A percentile compares a stretch with the other conserved stretches of the same genome.
phyloP scores from a whole-genome alignment of 1,140 invertebrate species.

The Ceratina calcarata region DNA sequence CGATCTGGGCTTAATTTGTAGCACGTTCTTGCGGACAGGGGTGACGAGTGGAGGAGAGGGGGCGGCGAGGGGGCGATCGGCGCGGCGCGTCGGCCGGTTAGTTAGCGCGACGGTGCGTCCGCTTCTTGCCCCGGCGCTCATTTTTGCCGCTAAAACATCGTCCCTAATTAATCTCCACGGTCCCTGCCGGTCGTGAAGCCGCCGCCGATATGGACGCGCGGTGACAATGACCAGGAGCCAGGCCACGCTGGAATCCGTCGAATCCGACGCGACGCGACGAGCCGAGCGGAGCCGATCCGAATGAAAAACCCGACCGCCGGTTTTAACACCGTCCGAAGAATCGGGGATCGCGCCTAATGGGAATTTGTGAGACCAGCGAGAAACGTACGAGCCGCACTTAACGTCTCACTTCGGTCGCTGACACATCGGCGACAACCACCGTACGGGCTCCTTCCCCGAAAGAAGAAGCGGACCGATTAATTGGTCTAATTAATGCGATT shows the following conservation, averaged over 20 bases:
- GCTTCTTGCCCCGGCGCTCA: constrained; percentile 63
- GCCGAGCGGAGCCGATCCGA: background rate
- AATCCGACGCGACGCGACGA: constrained; percentile 58
- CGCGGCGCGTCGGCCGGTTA: constrained; percentile 60
- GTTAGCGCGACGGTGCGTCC: constrained; percentile 68
- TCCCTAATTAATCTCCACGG: constrained; percentile 76
- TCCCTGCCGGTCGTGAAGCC: constrained; percentile 33
- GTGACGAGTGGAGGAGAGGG: constrained; percentile 56
- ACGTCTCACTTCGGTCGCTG: constrained; percentile 34
- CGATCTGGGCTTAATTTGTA: constrained; percentile 78
- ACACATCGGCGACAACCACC: background rate
- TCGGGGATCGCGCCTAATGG: constrained; percentile 39
- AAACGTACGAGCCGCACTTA: constrained; percentile 49
- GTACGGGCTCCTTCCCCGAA: background rate
- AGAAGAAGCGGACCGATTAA: constrained; percentile 30
- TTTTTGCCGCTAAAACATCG: constrained; percentile 77
- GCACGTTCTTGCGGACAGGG: constrained; percentile 74
- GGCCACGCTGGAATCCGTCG: constrained; percentile 58
- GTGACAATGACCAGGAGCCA: constrained; percentile 57
- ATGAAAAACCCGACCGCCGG: constrained; percentile 47
- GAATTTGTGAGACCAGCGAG: constrained; percentile 42
- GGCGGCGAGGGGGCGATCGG: constrained; percentile 8
- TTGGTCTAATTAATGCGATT: constrained; percentile 51
- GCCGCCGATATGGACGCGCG: constrained; percentile 55
- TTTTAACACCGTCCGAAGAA: constrained; percentile 59